phyloP scores from a whole-genome alignment of 2,888 invertebrate genomes.

The Thumatha senex region DNA sequence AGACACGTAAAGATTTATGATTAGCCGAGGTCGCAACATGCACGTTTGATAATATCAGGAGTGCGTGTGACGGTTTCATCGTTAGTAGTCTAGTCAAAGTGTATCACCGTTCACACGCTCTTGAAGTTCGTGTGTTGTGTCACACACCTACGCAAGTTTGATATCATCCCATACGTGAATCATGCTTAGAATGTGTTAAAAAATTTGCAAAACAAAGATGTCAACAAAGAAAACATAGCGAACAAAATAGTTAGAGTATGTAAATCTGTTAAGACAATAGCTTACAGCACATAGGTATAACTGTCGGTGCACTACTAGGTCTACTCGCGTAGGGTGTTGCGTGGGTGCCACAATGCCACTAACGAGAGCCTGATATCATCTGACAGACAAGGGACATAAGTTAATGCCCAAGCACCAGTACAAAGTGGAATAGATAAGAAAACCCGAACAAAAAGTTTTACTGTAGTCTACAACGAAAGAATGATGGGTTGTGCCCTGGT shows the following conservation, averaged over 20 bases:
- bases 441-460: slow-evolving; percentile 59
- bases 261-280: slow-evolving; percentile 54
- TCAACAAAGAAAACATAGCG: slow-evolving; percentile 19
- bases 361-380: slow-evolving; percentile 74
- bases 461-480: slow-evolving; percentile 58
- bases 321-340: slow-evolving; percentile 43
- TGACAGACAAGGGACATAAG: slow-evolving; percentile 71
- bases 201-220: slow-evolving; percentile 2
- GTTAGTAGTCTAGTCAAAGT: slow-evolving; percentile 46
- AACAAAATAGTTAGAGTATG: slow-evolving; percentile 33
- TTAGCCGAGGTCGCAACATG: slow-evolving; percentile 54
- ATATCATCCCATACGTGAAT: slow-evolving; percentile 50
- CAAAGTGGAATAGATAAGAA: slow-evolving; percentile 59
- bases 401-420: slow-evolving; percentile 60
- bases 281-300: slow-evolving; percentile 61
- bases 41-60: slow-evolving; percentile 61
- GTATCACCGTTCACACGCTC: slow-evolving; percentile 65
- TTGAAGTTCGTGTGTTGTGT: slow-evolving; percentile 52
- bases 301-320: slow-evolving; percentile 65
- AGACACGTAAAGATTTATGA: slow-evolving; percentile 61
- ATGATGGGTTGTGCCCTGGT: slow-evolving; percentile 58
- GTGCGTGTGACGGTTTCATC: slow-evolving; percentile 69
- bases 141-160: slow-evolving; percentile 60
- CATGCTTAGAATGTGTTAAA: slow-evolving; percentile 38
- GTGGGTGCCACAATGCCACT: slow-evolving; percentile 76